A percentile compares a stretch with the other conserved stretches of the same genome.
These are phyloP conservation scores for Panagrolaimus sp. DNA, from an alignment of 1,140 invertebrate species.

Conservation along the genomic window DNA sequence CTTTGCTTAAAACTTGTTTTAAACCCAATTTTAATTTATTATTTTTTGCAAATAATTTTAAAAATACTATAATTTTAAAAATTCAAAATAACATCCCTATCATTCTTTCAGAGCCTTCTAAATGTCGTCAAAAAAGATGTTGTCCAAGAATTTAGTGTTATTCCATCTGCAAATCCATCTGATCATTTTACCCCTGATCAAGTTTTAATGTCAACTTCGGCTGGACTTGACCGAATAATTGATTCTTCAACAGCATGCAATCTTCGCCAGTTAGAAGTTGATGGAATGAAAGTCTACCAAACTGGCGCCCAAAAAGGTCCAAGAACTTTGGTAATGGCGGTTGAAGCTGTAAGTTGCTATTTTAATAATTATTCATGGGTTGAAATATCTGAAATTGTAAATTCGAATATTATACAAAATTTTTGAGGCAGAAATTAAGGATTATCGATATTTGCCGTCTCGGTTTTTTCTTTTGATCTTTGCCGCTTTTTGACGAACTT, in stretches of 20 bases:
- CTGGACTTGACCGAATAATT: constrained; percentile 36
- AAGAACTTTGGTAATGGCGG: constrained; percentile 49
- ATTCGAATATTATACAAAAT: no score
- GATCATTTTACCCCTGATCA: constrained; percentile 57
- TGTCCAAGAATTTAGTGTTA: constrained; percentile 54
- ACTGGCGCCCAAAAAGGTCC: constrained; percentile 43
- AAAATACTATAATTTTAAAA: no score
- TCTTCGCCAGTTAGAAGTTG: constrained; percentile 27
- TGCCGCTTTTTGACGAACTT: no score
- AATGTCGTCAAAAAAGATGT: constrained; percentile 48
- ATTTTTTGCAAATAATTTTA: no score
- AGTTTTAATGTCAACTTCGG: constrained; percentile 38
- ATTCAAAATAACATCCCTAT: background rate
- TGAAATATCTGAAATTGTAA: no score
- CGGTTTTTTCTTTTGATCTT: no score
- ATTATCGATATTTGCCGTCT: no score
- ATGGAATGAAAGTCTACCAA: constrained; percentile 34
- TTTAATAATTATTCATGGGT: background rate
- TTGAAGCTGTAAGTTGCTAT: constrained; percentile 36
- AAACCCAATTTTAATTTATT: constrained; percentile 11
- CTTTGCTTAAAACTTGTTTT: background rate
- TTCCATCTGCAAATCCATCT: constrained; percentile 52
- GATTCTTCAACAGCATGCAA: constrained; percentile 28
- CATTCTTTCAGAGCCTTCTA: constrained; percentile 41
- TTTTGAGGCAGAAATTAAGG: no score